A percentile compares a stretch with the other conserved stretches of the same genome.
phyloP scores from a whole-genome alignment of 2,797 vertebrate species.

The Enteromius viviparus region DNA sequence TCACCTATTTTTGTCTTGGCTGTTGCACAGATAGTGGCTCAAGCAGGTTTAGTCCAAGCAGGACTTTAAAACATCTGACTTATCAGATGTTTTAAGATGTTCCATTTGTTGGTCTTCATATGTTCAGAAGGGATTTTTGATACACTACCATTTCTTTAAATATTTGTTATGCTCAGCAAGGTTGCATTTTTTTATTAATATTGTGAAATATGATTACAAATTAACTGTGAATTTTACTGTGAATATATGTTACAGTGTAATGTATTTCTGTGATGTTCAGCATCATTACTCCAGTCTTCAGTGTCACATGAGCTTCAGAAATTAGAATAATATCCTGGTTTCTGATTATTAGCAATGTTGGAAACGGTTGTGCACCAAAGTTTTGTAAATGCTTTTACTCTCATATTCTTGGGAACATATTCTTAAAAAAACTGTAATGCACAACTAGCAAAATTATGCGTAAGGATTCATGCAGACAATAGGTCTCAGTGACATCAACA shows the following conservation, averaged over 20 bases:
- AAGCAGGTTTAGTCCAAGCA: not conserved
- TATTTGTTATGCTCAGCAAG: not conserved
- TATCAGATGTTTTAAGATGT: not conserved
- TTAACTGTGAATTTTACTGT: not conserved
- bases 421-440: not conserved
- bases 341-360: not conserved
- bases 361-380: not conserved
- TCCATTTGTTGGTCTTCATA: not conserved
- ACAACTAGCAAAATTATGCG: not conserved
- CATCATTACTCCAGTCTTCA: not conserved
- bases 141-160: not conserved
- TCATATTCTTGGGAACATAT: not conserved
- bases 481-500: constrained; percentile 5
- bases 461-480: not conserved
- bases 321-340: not conserved
- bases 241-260: not conserved
- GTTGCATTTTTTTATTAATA: not conserved
- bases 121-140: not conserved
- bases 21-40: constrained; percentile 36
- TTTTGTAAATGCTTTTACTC: not conserved
- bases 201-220: not conserved
- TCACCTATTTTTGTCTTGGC: constrained; percentile 51
- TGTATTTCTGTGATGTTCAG: not conserved
- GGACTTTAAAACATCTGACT: not conserved
- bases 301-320: not conserved